Percentiles rank a stretch among this genome's conserved stretches.
These are phyloP conservation scores for Platycercus adscitus DNA, from an alignment of 2,113 vertebrate species.

Conservation along the genomic window DNA sequence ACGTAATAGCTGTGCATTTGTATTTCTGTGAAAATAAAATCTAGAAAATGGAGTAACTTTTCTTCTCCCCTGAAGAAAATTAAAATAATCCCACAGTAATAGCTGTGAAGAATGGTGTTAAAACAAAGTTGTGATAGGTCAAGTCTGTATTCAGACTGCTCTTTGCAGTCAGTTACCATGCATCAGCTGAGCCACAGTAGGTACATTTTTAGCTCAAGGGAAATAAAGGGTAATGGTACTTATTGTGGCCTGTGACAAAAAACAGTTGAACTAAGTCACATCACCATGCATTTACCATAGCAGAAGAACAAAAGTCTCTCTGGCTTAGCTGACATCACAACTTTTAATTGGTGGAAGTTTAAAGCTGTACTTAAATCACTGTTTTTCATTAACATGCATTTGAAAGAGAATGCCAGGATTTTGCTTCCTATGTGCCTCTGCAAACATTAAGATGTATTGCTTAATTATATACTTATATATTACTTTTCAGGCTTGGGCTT, in stretches of 20 bases:
- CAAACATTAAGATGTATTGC: background rate
- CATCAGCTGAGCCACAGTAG: background rate
- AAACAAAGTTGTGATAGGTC: background rate
- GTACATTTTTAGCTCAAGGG: background rate
- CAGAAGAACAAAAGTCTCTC: background rate
- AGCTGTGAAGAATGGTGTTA: background rate
- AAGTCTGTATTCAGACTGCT: background rate
- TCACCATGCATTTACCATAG: background rate
- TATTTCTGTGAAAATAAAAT: background rate
- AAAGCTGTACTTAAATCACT: background rate
- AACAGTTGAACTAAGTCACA: background rate
- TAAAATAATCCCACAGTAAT: background rate
- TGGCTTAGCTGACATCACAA: background rate
- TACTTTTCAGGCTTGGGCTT: background rate
- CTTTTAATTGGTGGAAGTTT: background rate
- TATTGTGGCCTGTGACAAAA: background rate
- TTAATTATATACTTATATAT: background rate
- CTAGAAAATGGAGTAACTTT: background rate
- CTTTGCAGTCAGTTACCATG: background rate
- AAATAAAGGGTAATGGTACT: background rate
- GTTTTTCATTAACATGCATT: background rate
- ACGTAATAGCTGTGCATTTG: background rate
- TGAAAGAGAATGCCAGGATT: background rate
- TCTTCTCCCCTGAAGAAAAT: constrained; percentile 9
- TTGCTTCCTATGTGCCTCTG: background rate